Base-by-base conservation (phyloP, 2,797 vertebrate genomes). In the Melanotaenia trifasciata region DNA sequence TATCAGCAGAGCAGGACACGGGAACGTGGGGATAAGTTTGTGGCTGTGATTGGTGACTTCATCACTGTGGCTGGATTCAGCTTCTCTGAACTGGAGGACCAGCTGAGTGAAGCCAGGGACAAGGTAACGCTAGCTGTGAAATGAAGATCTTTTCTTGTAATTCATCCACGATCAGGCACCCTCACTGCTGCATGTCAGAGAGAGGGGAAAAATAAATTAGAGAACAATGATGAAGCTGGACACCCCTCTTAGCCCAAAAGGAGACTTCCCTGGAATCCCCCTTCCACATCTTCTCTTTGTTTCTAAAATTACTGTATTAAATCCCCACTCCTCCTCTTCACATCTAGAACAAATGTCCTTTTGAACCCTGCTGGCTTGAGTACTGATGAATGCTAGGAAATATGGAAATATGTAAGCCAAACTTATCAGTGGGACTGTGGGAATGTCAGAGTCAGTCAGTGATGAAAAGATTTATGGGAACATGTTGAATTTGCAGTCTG, bases 11-110 rank as follows among this genome's bases (percentile, higher is more conserved):
- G 91, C 89, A 95, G 95, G 67, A 74, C 89, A 24, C 90, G 93
- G 77, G 96, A 97, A 66, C 88, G 94, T 0, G 96, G 94, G 8
- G 98, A 99, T 85, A 98, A 96, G 80, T 99, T 99, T 36, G 95
- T 98, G 78, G 96, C 97, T 0, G 96, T 99, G 87, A 98, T 99
- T 92, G 94, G 96, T 0, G 97, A 99, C 94, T 99, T 99, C 93
- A 98, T 99, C 94, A 99, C 98, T 0, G 97, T 99, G 74, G 97
- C 98, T 54, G 97, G 97, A 84, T 99, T 99, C 91, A 97, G 98
- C 89, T 99, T 99, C 94, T 98, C 97, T 0, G 98, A 99, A 88
- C 93, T 99, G 72, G 98, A 99, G 79, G 98, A 99, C 67, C 96
- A 97, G 84, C 95, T 99, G 74, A 95, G 87, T 0, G 98, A 99